phyloP scores from a whole-genome alignment of 2,888 invertebrate genomes.

The Drosophila infuscata region DNA sequence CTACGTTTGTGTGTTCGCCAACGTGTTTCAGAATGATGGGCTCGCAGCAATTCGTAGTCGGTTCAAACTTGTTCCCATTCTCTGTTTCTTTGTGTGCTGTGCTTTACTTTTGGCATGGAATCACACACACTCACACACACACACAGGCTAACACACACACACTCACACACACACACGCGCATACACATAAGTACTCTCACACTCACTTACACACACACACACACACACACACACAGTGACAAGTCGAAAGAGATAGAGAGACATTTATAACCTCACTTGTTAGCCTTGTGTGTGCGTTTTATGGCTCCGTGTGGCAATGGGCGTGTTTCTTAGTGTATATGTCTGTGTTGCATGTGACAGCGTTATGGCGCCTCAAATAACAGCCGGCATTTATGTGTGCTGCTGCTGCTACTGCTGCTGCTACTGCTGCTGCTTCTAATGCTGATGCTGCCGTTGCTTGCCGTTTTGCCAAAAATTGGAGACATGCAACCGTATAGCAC shows the following conservation, averaged over 20 bases:
- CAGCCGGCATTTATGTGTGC: constrained; percentile 70
- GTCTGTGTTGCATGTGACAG: constrained; percentile 69
- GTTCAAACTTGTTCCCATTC: constrained; percentile 19
- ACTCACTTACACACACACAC: constrained; percentile 4
- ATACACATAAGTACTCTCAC: constrained; percentile 28
- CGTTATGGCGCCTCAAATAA: constrained; percentile 76
- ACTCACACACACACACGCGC: not conserved
- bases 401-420: constrained; percentile 21
- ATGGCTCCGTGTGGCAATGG: constrained; percentile 30
- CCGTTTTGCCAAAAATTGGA: constrained; percentile 56
- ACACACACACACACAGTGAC: not conserved
- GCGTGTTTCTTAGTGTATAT: constrained; percentile 34
- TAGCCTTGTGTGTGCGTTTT: constrained; percentile 56
- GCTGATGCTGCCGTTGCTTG: not conserved
- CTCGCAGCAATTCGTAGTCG: constrained; percentile 56
- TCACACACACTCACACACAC: constrained; percentile 33
- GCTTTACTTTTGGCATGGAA: constrained; percentile 14
- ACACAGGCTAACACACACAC: constrained; percentile 7
- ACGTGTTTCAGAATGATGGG: constrained; percentile 62
- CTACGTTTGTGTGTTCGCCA: constrained; percentile 68
- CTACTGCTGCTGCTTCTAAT: constrained; percentile 3
- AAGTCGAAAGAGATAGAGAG: constrained; percentile 11
- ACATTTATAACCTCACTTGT: constrained; percentile 50
- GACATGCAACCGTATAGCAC: constrained; percentile 48
- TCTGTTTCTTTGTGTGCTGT: constrained; percentile 1